Evolutionary conservation across 2,113 vertebrate genomes (phyloP).

Genomic region (Chionomys nivalis): DNA sequence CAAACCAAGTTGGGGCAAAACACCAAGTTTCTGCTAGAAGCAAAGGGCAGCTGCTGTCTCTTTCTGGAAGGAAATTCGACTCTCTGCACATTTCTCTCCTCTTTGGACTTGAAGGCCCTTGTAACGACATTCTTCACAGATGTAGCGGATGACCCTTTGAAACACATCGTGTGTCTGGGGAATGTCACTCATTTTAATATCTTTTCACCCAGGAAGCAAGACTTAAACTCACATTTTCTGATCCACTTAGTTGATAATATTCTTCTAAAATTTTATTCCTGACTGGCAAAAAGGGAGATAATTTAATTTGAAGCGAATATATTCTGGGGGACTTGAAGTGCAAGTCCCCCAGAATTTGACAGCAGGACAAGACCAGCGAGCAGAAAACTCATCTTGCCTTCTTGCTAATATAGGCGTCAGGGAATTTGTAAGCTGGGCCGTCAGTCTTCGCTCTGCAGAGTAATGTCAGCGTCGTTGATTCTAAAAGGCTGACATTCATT

Average conservation of each 20-base stretch:
- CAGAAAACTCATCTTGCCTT: slow-evolving; percentile 67
- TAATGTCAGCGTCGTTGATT: slow-evolving; percentile 70
- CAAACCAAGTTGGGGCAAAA: background rate
- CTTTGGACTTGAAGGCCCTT: slow-evolving; percentile 59
- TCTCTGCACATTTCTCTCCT: slow-evolving; percentile 40
- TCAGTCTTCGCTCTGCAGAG: slow-evolving; percentile 70
- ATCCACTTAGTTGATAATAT: slow-evolving; percentile 82
- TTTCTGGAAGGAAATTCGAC: slow-evolving; percentile 59
- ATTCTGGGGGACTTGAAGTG: slow-evolving; percentile 69
- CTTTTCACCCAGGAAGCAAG: slow-evolving; percentile 76
- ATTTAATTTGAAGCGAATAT: slow-evolving; percentile 81
- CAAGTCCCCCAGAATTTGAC: slow-evolving; percentile 76
- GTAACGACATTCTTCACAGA: slow-evolving; percentile 68
- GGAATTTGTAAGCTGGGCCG: slow-evolving; percentile 72
- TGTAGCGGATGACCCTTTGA: slow-evolving; percentile 63
- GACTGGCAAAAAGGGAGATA: slow-evolving; percentile 76
- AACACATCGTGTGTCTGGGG: slow-evolving; percentile 65
- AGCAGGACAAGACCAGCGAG: slow-evolving; percentile 76
- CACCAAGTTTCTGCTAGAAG: slow-evolving; percentile 31
- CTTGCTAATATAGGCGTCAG: slow-evolving; percentile 67
- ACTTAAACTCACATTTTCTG: slow-evolving; percentile 78
- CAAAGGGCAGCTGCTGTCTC: background rate
- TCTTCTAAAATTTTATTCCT: slow-evolving; percentile 72
- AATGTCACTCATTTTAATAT: slow-evolving; percentile 78
- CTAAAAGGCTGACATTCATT: slow-evolving; percentile 80